Percentiles rank a stretch among this genome's conserved stretches.
Conservation (phyloP, 1,140 invertebrate genomes). For the Euborellia annulipes region DNA sequence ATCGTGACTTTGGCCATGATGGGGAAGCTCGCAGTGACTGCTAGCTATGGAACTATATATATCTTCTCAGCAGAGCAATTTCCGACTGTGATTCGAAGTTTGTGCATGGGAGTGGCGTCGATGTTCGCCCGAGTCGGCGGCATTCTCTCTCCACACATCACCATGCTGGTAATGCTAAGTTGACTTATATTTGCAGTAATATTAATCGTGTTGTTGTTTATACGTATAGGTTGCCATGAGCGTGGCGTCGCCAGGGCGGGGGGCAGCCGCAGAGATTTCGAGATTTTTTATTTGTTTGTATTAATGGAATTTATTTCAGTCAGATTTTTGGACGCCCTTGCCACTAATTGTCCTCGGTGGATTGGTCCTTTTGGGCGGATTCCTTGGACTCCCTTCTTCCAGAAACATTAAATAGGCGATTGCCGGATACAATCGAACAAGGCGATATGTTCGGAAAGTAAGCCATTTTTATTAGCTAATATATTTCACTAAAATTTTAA, state of each 20-base stretch:
- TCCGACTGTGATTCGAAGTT: conserved; percentile 66
- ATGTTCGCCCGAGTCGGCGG: conserved; percentile 61
- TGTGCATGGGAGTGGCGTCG: conserved; percentile 58
- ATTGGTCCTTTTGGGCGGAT: conserved; percentile 42
- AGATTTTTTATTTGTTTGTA: too few relatives aligned
- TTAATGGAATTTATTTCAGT: conserved; percentile 29
- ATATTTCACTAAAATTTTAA: conserved; percentile 18
- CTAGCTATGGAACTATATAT: conserved; percentile 64
- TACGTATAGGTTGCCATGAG: too few relatives aligned
- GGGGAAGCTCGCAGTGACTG: conserved; percentile 66
- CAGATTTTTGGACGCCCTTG: conserved; percentile 41
- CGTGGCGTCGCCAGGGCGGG: too few relatives aligned
- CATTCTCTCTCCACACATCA: conserved; percentile 56
- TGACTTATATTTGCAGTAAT: neutral
- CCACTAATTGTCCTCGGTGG: conserved; percentile 56
- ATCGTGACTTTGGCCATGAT: conserved; percentile 54
- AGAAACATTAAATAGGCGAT: conserved; percentile 55
- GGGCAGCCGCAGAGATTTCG: too few relatives aligned
- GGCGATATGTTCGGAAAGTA: conserved; percentile 51
- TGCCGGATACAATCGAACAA: conserved; percentile 58
- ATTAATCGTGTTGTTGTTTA: too few relatives aligned
- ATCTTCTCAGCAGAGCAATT: conserved; percentile 70
- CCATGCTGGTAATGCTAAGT: conserved; percentile 34
- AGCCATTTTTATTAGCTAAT: conserved; percentile 20
- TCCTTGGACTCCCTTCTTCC: conserved; percentile 51